Percentiles rank a stretch among this genome's conserved stretches.
These are phyloP conservation scores for Eurystomus gularis DNA, from an alignment of 2,113 vertebrate genomes.

Conservation along the genomic window DNA sequence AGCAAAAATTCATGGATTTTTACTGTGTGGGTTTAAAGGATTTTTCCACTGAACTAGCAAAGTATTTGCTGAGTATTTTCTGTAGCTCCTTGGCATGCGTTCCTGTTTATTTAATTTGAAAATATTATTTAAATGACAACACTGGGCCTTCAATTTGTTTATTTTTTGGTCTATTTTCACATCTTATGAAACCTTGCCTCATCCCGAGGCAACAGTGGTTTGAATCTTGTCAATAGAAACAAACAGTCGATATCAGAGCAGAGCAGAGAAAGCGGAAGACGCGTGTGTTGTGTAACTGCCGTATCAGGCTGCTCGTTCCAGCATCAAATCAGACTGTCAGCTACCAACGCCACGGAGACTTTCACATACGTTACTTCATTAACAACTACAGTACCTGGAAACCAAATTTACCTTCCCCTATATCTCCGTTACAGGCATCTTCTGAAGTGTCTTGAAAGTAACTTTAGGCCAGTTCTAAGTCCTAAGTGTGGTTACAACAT, in stretches of 20 bases:
- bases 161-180: slow-evolving; percentile 11
- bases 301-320: neutral
- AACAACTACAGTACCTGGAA: neutral
- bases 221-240: neutral
- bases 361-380: neutral
- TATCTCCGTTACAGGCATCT: neutral
- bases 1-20: slow-evolving; percentile 9
- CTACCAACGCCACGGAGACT: neutral
- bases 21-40: slow-evolving; percentile 32
- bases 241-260: neutral
- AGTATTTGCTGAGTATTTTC: slow-evolving; percentile 13
- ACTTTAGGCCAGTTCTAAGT: neutral
- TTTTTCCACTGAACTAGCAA: slow-evolving; percentile 47
- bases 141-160: slow-evolving; percentile 23
- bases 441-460: neutral
- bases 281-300: neutral
- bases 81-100: neutral
- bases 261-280: neutral
- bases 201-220: neutral
- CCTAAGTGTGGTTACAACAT: neutral
- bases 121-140: slow-evolving; percentile 27
- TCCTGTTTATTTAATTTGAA: slow-evolving; percentile 20
- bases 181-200: slow-evolving; percentile 16
- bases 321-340: neutral
- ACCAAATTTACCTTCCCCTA: neutral